Percentiles rank a stretch among this genome's conserved stretches.
phyloP scores from a whole-genome alignment of 2,888 invertebrate genomes.

The Netelia virgata region DNA sequence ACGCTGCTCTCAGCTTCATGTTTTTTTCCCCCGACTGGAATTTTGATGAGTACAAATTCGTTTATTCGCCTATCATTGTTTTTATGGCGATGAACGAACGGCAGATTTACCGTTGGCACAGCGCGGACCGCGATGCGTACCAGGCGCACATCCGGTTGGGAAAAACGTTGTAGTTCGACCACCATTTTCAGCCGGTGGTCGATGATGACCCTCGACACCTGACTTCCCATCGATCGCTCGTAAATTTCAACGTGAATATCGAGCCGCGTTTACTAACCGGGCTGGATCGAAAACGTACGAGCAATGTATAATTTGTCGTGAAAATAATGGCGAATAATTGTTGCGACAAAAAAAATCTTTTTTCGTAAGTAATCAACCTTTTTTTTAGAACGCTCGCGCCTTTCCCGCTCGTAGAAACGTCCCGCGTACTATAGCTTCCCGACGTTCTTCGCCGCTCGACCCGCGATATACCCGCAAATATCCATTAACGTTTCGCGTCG shows the following conservation, averaged over 20 bases:
- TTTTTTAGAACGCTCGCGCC: too few relatives aligned
- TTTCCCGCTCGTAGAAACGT: too few relatives aligned
- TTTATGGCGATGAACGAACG: slow-evolving; percentile 45
- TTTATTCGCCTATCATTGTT: slow-evolving; percentile 59
- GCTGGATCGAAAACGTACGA: neutral
- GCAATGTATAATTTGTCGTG: neutral
- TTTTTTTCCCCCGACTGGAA: slow-evolving; percentile 30
- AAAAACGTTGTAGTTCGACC: slow-evolving; percentile 39
- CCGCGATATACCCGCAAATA: too few relatives aligned
- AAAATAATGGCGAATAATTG: too few relatives aligned
- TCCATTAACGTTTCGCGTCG: neutral
- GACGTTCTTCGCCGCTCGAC: too few relatives aligned
- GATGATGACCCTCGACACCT: slow-evolving; percentile 27
- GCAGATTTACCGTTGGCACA: slow-evolving; percentile 49
- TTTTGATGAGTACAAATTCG: slow-evolving; percentile 61
- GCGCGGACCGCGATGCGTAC: neutral
- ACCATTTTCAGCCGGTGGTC: slow-evolving; percentile 23
- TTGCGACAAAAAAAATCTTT: too few relatives aligned
- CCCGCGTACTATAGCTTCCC: neutral
- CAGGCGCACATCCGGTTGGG: slow-evolving; percentile 46
- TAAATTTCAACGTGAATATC: slow-evolving; percentile 68
- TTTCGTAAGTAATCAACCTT: too few relatives aligned
- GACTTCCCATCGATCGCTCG: slow-evolving; percentile 69
- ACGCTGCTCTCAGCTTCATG: neutral
- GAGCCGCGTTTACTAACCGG: slow-evolving; percentile 10